These are phyloP conservation scores for Pteronotus mesoamericanus DNA, from an alignment of 2,797 vertebrate species.

Conservation along the genomic window DNA sequence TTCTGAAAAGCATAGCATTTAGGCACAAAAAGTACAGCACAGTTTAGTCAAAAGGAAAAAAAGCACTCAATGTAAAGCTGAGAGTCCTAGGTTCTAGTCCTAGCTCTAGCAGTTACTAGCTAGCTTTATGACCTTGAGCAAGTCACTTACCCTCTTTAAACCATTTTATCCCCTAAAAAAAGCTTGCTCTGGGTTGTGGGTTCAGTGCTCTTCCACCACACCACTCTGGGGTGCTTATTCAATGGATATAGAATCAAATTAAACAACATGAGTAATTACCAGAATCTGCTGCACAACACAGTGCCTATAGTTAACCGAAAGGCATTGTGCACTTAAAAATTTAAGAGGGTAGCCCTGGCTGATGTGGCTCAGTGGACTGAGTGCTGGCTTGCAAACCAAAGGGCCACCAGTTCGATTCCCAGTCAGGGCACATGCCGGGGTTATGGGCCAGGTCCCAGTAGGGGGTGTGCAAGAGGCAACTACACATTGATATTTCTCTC, in stretches of 20 bases:
- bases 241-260: neutral
- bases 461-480: no score
- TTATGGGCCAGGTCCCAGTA: no score
- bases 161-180: neutral
- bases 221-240: neutral
- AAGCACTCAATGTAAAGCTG: neutral
- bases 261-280: neutral
- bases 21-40: neutral
- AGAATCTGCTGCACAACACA: neutral
- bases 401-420: no score
- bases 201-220: neutral
- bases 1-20: neutral
- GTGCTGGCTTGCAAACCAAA: no score
- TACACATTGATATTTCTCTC: no score
- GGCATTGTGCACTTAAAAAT: neutral
- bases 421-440: no score
- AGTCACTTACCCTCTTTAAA: neutral
- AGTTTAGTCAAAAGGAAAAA: neutral
- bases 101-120: neutral
- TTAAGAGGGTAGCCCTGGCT: neutral
- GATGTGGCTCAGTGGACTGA: no score
- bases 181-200: neutral
- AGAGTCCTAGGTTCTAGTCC: neutral
- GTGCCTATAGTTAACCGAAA: neutral
- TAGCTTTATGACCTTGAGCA: neutral